Base-by-base conservation (phyloP, 2,888 invertebrate species). In the Conops quadrifasciatus region DNA sequence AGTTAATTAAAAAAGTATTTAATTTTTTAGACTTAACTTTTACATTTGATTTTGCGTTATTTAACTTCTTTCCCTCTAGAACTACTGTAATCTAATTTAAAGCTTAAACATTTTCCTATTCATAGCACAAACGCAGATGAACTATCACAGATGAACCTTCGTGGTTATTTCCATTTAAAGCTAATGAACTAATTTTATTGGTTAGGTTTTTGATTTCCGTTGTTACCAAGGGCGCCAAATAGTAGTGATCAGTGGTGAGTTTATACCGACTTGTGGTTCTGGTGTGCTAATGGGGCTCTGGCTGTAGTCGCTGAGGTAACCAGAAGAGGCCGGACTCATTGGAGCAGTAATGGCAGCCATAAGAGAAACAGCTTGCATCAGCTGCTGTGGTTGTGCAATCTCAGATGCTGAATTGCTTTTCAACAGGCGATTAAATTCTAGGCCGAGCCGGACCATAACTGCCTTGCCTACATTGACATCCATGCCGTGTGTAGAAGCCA, bases 371-470 rank as follows among this genome's bases (percentile, higher is more conserved):
- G 70, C 69, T 45, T 56, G 60, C 56, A 28, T 68, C 24, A 21
- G 11, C 7, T n/a, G 36, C 11, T n/a, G 45, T 56, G 47, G 28
- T 26, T 9, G 19, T 26, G 58, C 16, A 9, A 11, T 24, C 15
- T 9, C 9, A 58, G 2, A 11, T 24, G 15, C 16, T 21, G 67
- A 28, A 45, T 24, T 67, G 24, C 75, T 68, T 70, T 78, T 77
- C 53, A 82, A 73, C 75, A 84, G 78, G 74, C 80, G 83, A 75
- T 94, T 94, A 79, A 95, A 89, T 74, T 93, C 90, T 86, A 93
- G 91, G 24, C 94, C 95, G 75, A 95, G 89, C 86, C 95, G 94
- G 49, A 94, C 93, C 94, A 95, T 95, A 80, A 95, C 89, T 80
- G 93, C 92, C 70, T 94, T 94, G 72, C 95, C 95, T 72, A 95